Base-by-base conservation (phyloP, 1,140 invertebrate species). In the Drosophila sulfurigaster region DNA sequence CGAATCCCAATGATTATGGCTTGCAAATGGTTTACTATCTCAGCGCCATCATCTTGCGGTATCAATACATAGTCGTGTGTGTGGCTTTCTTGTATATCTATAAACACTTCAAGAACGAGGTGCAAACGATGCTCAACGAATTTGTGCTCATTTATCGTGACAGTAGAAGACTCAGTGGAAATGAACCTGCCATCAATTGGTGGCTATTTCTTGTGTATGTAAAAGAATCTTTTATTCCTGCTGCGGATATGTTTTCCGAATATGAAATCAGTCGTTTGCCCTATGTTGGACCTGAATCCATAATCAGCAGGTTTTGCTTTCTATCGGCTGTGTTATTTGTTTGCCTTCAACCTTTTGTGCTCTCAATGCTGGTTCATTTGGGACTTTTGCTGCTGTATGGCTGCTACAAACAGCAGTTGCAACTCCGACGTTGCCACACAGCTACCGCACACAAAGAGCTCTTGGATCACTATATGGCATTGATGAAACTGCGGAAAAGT, bases 111-210 rank as follows among this genome's bases (percentile, higher is more conserved):
- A 30, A 20, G 0, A 4, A 28, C 1, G 11, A 10, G 1, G 28
- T 81, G 6, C 49, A 30, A 10, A 4, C 13, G 2, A 16, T 86
- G 1, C 67, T 86, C 0, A 72, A 86, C 13, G 30, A 75, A 0
- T 86, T 86, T n/a, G 51, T 56, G 0, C 1, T 13, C 0, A 66
- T 75, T 11, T 86, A 72, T 69, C 60, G 32, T 0, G 32, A 45
- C 7, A 15, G 6, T 76, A 54, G 11, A 7, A 30, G 0, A 10
- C 48, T 54, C 3, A 43, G 20, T 25, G 78, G 78, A 6, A 28
- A 8, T 2, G 49, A 11, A 1, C 69, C 75, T 1, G 5, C 3
- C 4, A 70, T 86, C 8, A 76, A 81, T 58, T 86, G 75, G 75
- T 67, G 5, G 5, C 7, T 78, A 1, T 81, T 58, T 48, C 0